Percentiles rank a stretch among this genome's conserved stretches.
These are phyloP conservation scores for Lasius platythorax DNA, from an alignment of 2,888 invertebrate species.

Conservation along the genomic window DNA sequence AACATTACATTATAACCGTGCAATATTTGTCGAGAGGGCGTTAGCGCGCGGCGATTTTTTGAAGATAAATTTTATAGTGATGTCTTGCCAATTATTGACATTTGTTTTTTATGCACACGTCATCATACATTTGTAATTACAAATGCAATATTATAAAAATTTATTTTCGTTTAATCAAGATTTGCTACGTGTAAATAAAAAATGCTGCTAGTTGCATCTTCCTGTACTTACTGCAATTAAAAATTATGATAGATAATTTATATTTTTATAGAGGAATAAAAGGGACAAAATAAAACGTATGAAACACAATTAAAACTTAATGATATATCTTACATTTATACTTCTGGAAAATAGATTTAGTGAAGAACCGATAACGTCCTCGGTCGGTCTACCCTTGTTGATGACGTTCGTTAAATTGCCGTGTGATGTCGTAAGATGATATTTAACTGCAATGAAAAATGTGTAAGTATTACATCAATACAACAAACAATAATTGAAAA, in stretches of 20 bases:
- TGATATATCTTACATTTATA: neutral
- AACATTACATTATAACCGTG: neutral
- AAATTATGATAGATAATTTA: neutral
- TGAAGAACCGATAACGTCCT: neutral
- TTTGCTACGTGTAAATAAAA: neutral
- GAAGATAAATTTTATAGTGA: neutral
- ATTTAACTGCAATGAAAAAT: neutral
- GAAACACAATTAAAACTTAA: neutral
- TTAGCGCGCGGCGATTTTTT: neutral
- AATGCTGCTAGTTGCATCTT: neutral
- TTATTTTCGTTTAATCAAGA: neutral
- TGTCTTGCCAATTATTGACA: neutral
- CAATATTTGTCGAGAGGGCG: neutral
- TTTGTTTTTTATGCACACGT: neutral
- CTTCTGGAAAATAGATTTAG: neutral
- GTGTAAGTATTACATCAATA: neutral
- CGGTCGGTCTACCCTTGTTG: constrained; percentile 7
- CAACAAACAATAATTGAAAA: no score
- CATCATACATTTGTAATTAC: neutral
- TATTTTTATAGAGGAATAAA: neutral
- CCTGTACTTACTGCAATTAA: neutral
- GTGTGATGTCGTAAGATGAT: constrained; percentile 37
- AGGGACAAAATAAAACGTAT: neutral
- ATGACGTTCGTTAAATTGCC: constrained; percentile 4
- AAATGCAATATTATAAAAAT: neutral